Percentiles rank a stretch among this genome's conserved stretches.
Conservation (phyloP, 2,797 vertebrate species). For the Sebastes reedi region DNA sequence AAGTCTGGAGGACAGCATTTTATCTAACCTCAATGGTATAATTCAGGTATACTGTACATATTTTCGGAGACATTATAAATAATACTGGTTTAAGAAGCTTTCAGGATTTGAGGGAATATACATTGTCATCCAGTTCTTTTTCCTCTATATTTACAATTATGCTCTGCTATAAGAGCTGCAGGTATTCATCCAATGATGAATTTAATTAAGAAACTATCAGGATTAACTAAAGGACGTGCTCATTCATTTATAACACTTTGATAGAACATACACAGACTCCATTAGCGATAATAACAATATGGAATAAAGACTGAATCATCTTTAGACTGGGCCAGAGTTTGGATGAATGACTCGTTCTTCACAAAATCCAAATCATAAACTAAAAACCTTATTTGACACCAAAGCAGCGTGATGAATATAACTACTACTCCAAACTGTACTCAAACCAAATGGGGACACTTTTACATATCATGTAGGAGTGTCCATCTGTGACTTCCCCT, state of each 20-base stretch:
- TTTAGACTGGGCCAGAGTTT: no score
- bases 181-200: no score
- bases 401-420: background rate
- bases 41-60: background rate
- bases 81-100: no score
- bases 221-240: no score
- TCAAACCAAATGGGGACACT: background rate
- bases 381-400: background rate
- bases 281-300: background rate
- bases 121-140: no score
- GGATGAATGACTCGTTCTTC: background rate
- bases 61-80: background rate
- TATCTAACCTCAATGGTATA: no score
- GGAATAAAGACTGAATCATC: background rate
- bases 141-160: no score
- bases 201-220: no score
- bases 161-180: no score
- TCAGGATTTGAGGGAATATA: no score
- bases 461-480: background rate
- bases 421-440: background rate
- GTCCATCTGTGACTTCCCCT: no score
- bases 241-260: background rate
- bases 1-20: background rate
- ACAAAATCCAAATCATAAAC: background rate
- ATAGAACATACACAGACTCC: background rate